These are phyloP conservation scores for Zosterops lateralis DNA, from an alignment of 2,113 vertebrate species.

Conservation along the genomic window DNA sequence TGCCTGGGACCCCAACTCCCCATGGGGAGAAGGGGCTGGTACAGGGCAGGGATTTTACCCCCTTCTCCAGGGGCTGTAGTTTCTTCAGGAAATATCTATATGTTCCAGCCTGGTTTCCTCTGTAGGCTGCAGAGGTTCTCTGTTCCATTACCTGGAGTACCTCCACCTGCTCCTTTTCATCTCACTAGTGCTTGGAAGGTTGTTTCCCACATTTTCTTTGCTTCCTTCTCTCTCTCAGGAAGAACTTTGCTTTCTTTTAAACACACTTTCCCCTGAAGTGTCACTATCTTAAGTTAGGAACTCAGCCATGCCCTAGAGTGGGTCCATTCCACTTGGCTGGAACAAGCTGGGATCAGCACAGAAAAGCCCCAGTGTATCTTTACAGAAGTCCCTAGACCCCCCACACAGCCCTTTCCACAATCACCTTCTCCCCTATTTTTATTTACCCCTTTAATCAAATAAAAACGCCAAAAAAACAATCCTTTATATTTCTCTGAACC, in stretches of 20 bases:
- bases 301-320: background rate
- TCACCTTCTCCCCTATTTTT: background rate
- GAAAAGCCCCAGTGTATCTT: accelerated
- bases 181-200: background rate
- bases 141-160: background rate
- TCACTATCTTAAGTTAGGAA: accelerated
- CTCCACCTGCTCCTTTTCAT: background rate
- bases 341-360: accelerated
- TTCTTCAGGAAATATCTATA: background rate
- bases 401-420: accelerated
- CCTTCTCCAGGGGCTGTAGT: background rate
- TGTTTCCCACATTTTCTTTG: background rate
- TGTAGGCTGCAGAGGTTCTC: background rate
- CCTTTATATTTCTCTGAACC: background rate
- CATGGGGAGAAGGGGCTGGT: too few relatives aligned
- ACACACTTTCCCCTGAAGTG: background rate
- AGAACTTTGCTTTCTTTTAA: background rate
- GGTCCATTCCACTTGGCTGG: accelerated
- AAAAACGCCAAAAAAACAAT: background rate
- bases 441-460: background rate
- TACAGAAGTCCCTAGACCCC: accelerated
- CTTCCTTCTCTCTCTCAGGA: background rate
- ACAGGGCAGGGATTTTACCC: too few relatives aligned
- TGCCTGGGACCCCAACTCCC: too few relatives aligned
- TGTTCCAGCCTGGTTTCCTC: background rate